Percentiles rank a stretch among this genome's conserved stretches.
Evolutionary conservation across 2,113 vertebrate genomes (phyloP).

Genomic region (Stegostoma tigrinum): DNA sequence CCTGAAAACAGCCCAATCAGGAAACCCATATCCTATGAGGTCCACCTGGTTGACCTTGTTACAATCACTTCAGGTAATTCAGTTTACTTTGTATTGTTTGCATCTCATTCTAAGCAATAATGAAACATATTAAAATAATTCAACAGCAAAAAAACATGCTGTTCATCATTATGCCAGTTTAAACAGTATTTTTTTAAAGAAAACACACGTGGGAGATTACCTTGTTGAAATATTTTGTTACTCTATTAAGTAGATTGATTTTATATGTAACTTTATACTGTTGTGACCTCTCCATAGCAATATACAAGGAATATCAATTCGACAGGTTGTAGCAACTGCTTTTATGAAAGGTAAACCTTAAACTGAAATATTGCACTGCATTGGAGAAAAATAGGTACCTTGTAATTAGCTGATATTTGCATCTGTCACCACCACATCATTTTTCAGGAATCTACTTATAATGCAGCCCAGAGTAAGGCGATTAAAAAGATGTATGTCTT

Average conservation of each 20-base stretch:
- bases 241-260: background rate
- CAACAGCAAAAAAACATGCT: background rate
- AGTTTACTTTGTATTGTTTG: background rate
- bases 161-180: no score
- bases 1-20: no score
- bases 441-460: background rate
- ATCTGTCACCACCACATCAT: background rate
- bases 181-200: background rate
- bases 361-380: background rate
- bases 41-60: no score
- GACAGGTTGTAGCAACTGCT: background rate
- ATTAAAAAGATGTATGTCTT: background rate
- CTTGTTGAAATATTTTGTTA: background rate
- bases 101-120: background rate
- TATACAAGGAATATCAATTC: background rate
- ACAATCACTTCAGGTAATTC: background rate
- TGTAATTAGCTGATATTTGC: background rate
- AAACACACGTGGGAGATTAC: background rate
- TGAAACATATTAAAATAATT: background rate
- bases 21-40: no score
- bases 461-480: background rate
- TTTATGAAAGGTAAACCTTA: background rate
- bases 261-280: background rate
- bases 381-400: background rate
- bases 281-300: background rate